These are phyloP conservation scores for Spea hammondii DNA, from an alignment of 2,797 vertebrate genomes.

Conservation along the genomic window DNA sequence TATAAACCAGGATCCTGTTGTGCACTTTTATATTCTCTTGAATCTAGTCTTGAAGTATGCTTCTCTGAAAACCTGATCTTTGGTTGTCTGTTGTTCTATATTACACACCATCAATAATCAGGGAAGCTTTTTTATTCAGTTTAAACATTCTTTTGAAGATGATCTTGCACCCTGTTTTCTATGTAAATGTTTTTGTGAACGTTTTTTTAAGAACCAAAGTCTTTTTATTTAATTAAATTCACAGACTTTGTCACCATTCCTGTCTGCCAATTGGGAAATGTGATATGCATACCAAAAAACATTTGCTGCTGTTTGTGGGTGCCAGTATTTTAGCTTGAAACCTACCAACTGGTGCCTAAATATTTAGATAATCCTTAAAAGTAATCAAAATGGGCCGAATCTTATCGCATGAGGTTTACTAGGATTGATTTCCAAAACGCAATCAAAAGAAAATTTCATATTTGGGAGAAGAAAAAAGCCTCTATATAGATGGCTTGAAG, in stretches of 20 bases:
- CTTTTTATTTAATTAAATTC: conserved; percentile 37
- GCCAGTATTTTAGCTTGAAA: conserved; percentile 31
- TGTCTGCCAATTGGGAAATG: conserved; percentile 36
- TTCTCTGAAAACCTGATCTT: no score
- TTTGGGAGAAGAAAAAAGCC: no score
- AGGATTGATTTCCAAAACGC: no score
- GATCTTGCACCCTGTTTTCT: neutral
- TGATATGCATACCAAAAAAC: conserved; percentile 27
- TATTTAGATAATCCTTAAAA: conserved; percentile 38
- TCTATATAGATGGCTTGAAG: no score
- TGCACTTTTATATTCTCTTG: no score
- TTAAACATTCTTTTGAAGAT: neutral
- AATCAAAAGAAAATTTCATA: no score
- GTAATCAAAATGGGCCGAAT: conserved; percentile 36
- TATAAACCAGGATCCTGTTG: no score
- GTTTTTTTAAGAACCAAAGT: conserved; percentile 3
- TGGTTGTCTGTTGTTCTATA: no score
- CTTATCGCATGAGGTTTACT: conserved; percentile 1
- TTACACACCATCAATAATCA: no score
- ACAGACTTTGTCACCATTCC: conserved; percentile 45
- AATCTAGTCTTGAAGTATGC: no score
- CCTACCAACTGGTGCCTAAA: conserved; percentile 35
- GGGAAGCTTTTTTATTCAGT: no score
- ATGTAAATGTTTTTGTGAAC: neutral
- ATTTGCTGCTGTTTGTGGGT: conserved; percentile 41